phyloP scores from a whole-genome alignment of 2,888 invertebrate genomes.

The Eupithecia subumbrata region DNA sequence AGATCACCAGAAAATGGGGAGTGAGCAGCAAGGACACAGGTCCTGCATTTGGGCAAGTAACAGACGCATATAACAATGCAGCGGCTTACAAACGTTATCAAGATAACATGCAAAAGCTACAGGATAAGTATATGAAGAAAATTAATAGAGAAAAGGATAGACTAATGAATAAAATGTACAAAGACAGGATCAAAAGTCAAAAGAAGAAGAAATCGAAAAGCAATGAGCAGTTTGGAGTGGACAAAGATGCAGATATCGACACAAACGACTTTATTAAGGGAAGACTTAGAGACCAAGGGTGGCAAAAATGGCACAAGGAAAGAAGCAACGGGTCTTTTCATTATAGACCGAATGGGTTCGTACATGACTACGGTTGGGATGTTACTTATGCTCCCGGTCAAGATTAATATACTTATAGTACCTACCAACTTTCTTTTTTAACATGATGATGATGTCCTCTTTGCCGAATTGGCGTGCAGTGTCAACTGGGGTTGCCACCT shows the following conservation, averaged over 20 bases:
- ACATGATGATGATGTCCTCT: too few species aligned
- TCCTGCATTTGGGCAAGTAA: not conserved
- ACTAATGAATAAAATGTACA: not conserved
- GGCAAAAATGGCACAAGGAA: not conserved
- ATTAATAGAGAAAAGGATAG: not conserved
- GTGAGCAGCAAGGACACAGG: not conserved
- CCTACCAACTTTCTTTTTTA: too few species aligned
- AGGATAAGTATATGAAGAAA: not conserved
- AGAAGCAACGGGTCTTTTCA: not conserved
- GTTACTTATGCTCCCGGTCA: not conserved
- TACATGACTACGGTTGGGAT: not conserved
- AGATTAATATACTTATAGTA: not conserved
- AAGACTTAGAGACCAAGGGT: not conserved
- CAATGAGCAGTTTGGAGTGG: not conserved
- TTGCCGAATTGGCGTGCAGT: too few species aligned
- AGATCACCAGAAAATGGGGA: conserved; percentile 52
- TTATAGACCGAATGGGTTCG: not conserved
- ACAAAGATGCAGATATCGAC: not conserved
- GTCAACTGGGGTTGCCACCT: too few species aligned
- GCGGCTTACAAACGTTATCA: not conserved
- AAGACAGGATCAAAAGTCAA: not conserved
- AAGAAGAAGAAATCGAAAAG: not conserved
- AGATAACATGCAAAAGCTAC: not conserved
- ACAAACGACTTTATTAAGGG: not conserved
- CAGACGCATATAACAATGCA: not conserved